phyloP scores from a whole-genome alignment of 2,888 invertebrate species.

The Dinocampus coccinellae region DNA sequence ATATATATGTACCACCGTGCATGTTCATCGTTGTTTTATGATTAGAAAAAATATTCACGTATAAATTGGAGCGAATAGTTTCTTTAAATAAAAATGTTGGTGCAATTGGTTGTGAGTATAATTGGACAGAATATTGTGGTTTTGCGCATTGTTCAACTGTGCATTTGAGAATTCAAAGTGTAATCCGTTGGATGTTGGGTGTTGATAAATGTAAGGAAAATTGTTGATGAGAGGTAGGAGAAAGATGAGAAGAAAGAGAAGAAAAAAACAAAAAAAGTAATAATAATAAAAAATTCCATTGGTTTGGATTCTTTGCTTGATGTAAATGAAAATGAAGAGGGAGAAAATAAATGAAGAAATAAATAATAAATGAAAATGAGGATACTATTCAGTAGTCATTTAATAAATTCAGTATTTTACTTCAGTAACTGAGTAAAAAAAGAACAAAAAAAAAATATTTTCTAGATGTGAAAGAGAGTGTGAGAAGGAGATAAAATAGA shows the following conservation, averaged over 20 bases:
- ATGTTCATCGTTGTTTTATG: neutral
- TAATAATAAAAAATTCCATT: too few relatives aligned
- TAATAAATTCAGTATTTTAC: neutral
- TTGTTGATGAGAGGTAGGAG: too few relatives aligned
- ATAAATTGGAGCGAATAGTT: too few relatives aligned
- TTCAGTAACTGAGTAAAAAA: neutral
- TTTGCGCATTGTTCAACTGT: neutral
- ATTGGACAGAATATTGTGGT: neutral
- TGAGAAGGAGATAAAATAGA: neutral
- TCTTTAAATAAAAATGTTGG: neutral
- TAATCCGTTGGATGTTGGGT: neutral
- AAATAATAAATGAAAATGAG: neutral
- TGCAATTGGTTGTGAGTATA: neutral
- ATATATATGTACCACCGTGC: conserved; percentile 16
- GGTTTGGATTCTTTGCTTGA: too few relatives aligned
- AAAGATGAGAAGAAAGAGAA: too few relatives aligned
- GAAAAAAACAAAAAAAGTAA: too few relatives aligned
- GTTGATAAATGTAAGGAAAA: neutral
- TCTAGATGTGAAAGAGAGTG: neutral
- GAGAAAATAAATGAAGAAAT: neutral
- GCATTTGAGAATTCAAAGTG: too few relatives aligned
- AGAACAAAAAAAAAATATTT: neutral
- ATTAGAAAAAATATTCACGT: too few relatives aligned
- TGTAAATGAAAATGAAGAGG: neutral
- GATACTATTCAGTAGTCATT: neutral